Conservation (phyloP, 2,888 invertebrate genomes). For the Cylindroiulus punctatus region DNA sequence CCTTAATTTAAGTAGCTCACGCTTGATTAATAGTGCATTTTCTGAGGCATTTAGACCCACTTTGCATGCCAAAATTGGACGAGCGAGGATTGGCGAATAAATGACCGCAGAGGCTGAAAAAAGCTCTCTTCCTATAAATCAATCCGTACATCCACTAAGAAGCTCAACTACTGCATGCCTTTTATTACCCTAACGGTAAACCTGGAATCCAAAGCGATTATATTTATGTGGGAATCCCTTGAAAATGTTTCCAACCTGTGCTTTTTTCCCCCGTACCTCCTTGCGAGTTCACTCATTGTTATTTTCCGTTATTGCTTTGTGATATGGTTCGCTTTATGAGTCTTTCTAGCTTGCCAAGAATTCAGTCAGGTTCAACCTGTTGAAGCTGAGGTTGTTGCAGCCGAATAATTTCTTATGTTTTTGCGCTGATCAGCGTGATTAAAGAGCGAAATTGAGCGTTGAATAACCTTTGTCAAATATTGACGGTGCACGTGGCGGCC, state of each 20-base stretch:
- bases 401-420: too few relatives aligned
- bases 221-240: too few relatives aligned
- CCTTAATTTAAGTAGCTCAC: constrained; percentile 28
- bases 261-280: too few relatives aligned
- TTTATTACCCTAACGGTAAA: not conserved
- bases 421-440: too few relatives aligned
- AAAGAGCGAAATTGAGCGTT: not conserved
- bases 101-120: constrained; percentile 45
- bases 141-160: constrained; percentile 20
- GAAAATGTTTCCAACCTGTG: too few relatives aligned
- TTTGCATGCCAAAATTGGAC: constrained; percentile 48
- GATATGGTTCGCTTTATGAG: too few relatives aligned
- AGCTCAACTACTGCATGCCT: not conserved
- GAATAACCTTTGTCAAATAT: not conserved
- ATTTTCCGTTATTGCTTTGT: too few relatives aligned
- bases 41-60: constrained; percentile 41
- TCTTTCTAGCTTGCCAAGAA: too few relatives aligned
- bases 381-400: too few relatives aligned
- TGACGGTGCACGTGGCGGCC: not conserved
- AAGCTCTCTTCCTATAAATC: not conserved
- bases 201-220: too few relatives aligned
- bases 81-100: constrained; percentile 35
- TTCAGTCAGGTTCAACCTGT: too few relatives aligned
- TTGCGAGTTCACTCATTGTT: too few relatives aligned
- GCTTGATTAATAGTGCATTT: constrained; percentile 43